Base-by-base conservation (phyloP, 2,888 invertebrate genomes). In the Chelonus formosanus region DNA sequence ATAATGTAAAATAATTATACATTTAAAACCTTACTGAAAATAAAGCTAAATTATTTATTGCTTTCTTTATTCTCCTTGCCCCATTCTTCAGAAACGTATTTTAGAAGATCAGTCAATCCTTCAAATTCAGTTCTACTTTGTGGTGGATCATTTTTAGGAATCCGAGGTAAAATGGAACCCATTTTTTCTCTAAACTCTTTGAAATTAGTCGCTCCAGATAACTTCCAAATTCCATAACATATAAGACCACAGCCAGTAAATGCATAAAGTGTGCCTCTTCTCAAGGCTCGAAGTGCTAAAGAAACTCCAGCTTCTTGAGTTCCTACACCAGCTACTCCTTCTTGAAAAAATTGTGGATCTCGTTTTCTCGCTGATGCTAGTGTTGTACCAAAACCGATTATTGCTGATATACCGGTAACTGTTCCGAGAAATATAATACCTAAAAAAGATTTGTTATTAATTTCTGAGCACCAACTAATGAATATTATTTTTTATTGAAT, bases 191-290 rank as follows among this genome's bases (percentile, higher is more conserved):
- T 88, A 82, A 97, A 96, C 74, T 97, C 96, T 75, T 90, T 87
- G 60, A 95, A 94, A 87, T 92, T 89, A 77, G 89, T 89, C 34
- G 95, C 96, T 63, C 96, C 96, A 48, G 95, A 91, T 8, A 95
- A 78, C 85, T 96, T 96, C 94, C 95, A 97, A 67, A 95, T 88
- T 7, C 91, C 89, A 84, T 91, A 95, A 80, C 92, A 94, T 61
- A 97, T 83, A 58, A 92, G 83, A 5, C 94, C 89, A 63, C 95
- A 94, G 0, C 96, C 96, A 44, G 92, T 86, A n/a, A 95, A 85
- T 0, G 97, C 95, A 84, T 93, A 96, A 0, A 96, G 72, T 0
- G 94, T 92, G 3, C 96, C 97, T 92, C 94, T 93, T 5, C 92
- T 93, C 0, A 97, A 86, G 0, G 97, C 97, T 79, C 94, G 87